phyloP scores from a whole-genome alignment of 2,888 invertebrate species.

The Platypus cylindrus region DNA sequence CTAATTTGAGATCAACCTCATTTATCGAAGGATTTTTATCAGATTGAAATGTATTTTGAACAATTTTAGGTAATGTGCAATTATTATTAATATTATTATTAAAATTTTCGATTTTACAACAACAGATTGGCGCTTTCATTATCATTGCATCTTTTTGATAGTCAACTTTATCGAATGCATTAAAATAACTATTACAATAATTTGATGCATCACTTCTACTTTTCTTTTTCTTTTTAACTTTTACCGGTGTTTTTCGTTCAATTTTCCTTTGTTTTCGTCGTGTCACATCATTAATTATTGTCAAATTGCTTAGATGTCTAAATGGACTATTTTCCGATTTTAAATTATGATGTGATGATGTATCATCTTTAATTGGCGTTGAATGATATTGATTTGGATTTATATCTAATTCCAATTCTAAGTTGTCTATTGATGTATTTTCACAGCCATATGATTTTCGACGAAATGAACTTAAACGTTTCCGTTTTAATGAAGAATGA shows the following conservation, averaged over 20 bases:
- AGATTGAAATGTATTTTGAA: conserved; percentile 19
- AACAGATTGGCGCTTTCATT: conserved; percentile 13
- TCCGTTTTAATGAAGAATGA: too few relatives aligned
- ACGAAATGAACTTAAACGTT: conserved; percentile 27
- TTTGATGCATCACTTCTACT: conserved; percentile 21
- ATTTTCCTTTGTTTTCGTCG: conserved; percentile 16
- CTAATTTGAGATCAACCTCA: too few relatives aligned
- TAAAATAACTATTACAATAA: conserved; percentile 30
- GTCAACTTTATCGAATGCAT: conserved; percentile 30
- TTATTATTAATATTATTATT: conserved; percentile 3
- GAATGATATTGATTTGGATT: conserved; percentile 49
- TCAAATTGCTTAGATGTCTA: conserved; percentile 50
- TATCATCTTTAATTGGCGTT: conserved; percentile 43
- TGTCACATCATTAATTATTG: conserved; percentile 35
- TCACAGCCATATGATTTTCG: conserved; percentile 37
- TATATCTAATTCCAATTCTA: conserved; percentile 34
- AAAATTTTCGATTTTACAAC: conserved; percentile 15
- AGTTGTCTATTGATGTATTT: conserved; percentile 39
- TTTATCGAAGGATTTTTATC: conserved; percentile 30
- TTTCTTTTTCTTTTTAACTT: conserved; percentile 30
- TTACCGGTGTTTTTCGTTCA: conserved; percentile 16
- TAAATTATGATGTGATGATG: conserved; percentile 21
- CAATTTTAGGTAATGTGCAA: conserved; percentile 1
- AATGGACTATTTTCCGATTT: conserved; percentile 33
- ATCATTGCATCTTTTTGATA: conserved; percentile 30